Percentiles rank a stretch among this genome's conserved stretches.
phyloP scores from a whole-genome alignment of 2,797 vertebrate species.

The Poeciliopsis presidionis region DNA sequence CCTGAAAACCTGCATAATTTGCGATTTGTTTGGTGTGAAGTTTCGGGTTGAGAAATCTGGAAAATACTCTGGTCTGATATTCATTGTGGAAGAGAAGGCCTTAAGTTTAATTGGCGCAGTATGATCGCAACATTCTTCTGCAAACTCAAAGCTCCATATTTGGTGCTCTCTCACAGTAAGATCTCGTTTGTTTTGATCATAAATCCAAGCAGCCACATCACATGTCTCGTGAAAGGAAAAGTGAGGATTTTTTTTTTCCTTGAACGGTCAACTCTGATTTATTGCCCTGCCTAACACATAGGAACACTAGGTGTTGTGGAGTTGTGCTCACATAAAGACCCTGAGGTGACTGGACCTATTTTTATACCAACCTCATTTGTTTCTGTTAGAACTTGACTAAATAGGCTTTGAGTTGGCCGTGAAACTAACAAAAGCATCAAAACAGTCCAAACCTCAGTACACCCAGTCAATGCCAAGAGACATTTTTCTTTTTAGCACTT shows the following conservation, averaged over 20 bases:
- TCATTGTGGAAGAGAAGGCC: not conserved
- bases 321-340: not conserved
- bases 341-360: not conserved
- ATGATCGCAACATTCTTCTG: not conserved
- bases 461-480: not conserved
- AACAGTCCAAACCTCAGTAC: not conserved
- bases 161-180: not conserved
- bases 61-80: not conserved
- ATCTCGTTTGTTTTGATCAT: not conserved
- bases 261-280: not conserved
- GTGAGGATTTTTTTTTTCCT: not conserved
- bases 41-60: not conserved
- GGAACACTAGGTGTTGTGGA: not conserved
- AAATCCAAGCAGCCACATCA: not conserved
- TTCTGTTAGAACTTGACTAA: not conserved
- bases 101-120: not conserved
- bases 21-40: not conserved
- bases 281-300: not conserved
- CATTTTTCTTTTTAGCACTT: constrained; percentile 1
- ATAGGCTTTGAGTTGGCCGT: not conserved
- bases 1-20: not conserved
- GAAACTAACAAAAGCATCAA: not conserved
- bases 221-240: not conserved
- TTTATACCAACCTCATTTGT: not conserved
- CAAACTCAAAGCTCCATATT: not conserved